phyloP scores from a whole-genome alignment of 2,113 vertebrate species.

The Stegostoma tigrinum region DNA sequence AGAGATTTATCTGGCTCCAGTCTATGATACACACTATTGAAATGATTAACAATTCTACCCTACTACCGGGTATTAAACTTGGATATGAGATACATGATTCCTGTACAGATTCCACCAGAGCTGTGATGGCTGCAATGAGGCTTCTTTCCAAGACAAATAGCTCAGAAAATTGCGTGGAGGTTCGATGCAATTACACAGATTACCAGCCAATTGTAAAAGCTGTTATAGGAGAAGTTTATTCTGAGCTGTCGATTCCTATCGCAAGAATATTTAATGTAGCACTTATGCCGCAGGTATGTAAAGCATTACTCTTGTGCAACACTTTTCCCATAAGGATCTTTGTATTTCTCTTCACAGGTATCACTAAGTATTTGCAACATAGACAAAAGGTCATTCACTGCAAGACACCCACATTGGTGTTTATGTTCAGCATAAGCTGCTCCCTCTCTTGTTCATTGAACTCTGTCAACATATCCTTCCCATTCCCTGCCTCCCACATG shows the following conservation, averaged over 20 bases:
- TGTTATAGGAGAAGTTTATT: slow-evolving; percentile 51
- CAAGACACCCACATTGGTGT: neutral
- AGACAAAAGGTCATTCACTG: neutral
- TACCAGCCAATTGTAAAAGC: slow-evolving; percentile 47
- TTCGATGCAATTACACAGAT: slow-evolving; percentile 43
- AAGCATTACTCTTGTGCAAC: neutral
- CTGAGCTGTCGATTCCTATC: slow-evolving; percentile 50
- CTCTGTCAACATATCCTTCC: neutral
- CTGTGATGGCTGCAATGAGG: slow-evolving; percentile 44
- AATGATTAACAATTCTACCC: slow-evolving; percentile 50
- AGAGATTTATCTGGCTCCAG: neutral
- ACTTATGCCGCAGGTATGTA: slow-evolving; percentile 53
- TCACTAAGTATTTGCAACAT: neutral
- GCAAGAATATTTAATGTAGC: slow-evolving; percentile 52
- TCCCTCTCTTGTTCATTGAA: neutral
- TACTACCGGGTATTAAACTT: slow-evolving; percentile 52
- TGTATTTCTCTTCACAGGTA: slow-evolving; percentile 44
- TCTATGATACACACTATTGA: slow-evolving; percentile 56
- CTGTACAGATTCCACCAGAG: slow-evolving; percentile 50
- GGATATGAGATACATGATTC: slow-evolving; percentile 58
- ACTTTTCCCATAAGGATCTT: slow-evolving; percentile 41
- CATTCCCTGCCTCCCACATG: neutral
- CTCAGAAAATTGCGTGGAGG: slow-evolving; percentile 38
- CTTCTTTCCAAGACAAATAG: slow-evolving; percentile 42
- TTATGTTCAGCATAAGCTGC: neutral